Evolutionary conservation across 1,140 invertebrate species (phyloP), one percentile per base, ranked within the genome.

Genomic region (Pogonomyrmex californicus): DNA sequence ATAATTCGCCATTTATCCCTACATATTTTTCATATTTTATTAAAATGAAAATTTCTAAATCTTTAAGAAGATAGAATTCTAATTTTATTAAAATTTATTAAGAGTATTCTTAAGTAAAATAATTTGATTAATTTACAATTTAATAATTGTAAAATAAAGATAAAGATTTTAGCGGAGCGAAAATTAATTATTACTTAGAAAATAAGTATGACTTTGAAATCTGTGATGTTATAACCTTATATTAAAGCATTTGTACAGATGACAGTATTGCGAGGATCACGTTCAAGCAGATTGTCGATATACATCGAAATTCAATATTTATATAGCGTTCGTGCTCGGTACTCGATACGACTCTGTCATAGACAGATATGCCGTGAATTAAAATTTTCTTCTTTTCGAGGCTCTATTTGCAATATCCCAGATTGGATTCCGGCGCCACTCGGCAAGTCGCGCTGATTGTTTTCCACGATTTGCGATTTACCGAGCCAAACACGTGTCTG

Each of bases 381-480:
- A 86, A 79, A 86, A 87, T 87, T 85, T 65, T 54, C 70, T 56
- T 36, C 63, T 85, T 58, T 63, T 60, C 17, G 33, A 36, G 30
- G 17, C 41, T 44, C 54, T 23, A 47, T 63, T 81, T 91, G 83
- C 88, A 90, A 89, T 88, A 88, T 88, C 85, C 82, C 62, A 68
- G 75, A 91, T 91, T 91, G 79, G 76, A 91, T 90, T 76, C 77
- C 60, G 36, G 86, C 86, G 90, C 70, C 86, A 88, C 71, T 78
- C 76, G 85, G 66, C 60, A 68, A 83, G 63, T 62, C 44, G 51
- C 60, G 38, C 65, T n/a, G 62, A 70, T 81, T 70, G 85, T 83
- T 83, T 83, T 73, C 30, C 68, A 47, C 79, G n/a, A 75, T 62
- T 83, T 83, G 79, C 79, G 79, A 83, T 83, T 75, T 83, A 83